Base-by-base conservation (phyloP, 2,113 vertebrate genomes). In the Triplophysa dalaica region DNA sequence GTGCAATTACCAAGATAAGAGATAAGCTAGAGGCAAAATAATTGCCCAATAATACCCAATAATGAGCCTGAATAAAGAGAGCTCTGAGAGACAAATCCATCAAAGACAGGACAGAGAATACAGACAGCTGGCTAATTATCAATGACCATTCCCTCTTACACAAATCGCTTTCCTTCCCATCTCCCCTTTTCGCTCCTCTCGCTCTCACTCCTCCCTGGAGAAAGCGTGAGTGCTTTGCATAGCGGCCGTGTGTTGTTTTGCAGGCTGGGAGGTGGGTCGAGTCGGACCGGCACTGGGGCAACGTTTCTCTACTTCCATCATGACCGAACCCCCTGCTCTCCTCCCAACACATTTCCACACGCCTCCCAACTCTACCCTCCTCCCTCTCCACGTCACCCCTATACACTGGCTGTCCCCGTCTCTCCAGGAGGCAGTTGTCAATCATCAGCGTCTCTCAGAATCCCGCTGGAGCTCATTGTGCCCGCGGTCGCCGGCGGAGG, bases 401-500 rank as follows among this genome's bases (percentile, higher is more conserved):
- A 80, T 70, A 75, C 78, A 68, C 68, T 92, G 67, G 90, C 91
- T 93, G 88, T 81, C 92, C 93, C 91, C 83, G 84, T 96, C 95
- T 95, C 95, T 96, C 94, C 94, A 77, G 89, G 91, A 96, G 96
- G 96, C 97, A 99, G 94, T 96, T 98, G 97, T 98, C 97, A 98
- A 93, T 98, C 97, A 98, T 87, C 56, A 64, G 93, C 88, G 92
- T 95, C 87, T 91, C 90, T 89, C 84, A 87, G 87, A 92, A 90
- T 97, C 97, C 97, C 97, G 77, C 88, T 93, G 96, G 97, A 96
- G 95, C 94, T 96, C 95, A 94, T 94, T 95, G 94, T 94, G 95
- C 97, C 95, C 88, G 94, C 93, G 96, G 95, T 97, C 94, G 96
- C 94, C 88, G 87, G 92, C 89, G 95, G 91, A 94, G 95, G 94